phyloP scores from a whole-genome alignment of 2,113 vertebrate species.

The Myiozetetes cayanensis region DNA sequence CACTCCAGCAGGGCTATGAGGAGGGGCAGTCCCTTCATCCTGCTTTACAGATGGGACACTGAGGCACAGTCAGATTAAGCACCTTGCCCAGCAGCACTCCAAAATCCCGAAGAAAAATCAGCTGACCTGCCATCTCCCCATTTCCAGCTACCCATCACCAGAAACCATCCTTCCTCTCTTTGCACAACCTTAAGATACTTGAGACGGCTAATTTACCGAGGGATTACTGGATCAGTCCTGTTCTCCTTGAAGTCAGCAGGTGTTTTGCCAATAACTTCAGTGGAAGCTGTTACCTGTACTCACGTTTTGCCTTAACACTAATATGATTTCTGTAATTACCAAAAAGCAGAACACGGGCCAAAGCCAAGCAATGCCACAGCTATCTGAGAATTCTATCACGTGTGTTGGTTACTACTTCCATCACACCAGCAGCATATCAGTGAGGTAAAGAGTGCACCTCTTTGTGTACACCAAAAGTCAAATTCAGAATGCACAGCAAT shows the following conservation, averaged over 20 bases:
- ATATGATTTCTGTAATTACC: background rate
- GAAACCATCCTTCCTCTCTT: background rate
- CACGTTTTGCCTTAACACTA: background rate
- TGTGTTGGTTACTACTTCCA: background rate
- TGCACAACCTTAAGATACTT: background rate
- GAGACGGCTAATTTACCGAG: background rate
- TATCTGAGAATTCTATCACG: background rate
- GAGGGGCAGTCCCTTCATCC: background rate
- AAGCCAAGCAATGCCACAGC: background rate
- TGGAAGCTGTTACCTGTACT: background rate
- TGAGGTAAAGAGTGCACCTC: background rate
- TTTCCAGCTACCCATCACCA: background rate
- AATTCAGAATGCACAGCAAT: background rate
- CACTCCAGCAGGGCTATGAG: background rate
- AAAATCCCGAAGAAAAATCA: background rate
- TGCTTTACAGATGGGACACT: background rate
- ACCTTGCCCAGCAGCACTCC: background rate
- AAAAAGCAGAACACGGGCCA: background rate
- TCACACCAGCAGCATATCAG: background rate
- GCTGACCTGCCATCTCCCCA: rapidly evolving
- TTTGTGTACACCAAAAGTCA: background rate
- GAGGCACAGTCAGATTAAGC: background rate
- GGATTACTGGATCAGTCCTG: no score
- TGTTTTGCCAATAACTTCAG: background rate
- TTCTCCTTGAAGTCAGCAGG: background rate